Evolutionary conservation across 2,888 invertebrate genomes (phyloP).

Genomic region (Ophion obscuratus): DNA sequence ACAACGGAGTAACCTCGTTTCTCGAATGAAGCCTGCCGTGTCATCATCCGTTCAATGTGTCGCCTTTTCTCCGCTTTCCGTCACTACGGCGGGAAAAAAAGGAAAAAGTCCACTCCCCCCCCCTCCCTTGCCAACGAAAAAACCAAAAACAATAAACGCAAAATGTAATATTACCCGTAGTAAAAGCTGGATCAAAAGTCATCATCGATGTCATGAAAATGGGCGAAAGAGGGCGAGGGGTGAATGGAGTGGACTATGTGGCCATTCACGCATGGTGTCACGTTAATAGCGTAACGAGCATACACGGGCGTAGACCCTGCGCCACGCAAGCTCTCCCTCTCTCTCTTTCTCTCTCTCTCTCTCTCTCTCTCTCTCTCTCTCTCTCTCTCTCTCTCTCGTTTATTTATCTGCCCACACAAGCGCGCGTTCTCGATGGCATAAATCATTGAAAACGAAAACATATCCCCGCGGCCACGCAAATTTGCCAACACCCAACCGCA

Average conservation of each 20-base stretch:
- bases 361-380: conserved; percentile 25
- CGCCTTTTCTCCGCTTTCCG: background rate
- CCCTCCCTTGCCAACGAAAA: background rate
- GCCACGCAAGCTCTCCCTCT: conserved; percentile 49
- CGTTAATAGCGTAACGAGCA: conserved; percentile 63
- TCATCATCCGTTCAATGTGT: background rate
- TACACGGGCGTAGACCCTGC: conserved; percentile 26
- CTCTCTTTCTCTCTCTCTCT: conserved; percentile 35
- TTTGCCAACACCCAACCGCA: conserved; percentile 83
- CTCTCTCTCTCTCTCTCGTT: conserved; percentile 23
- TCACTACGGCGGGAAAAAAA: background rate
- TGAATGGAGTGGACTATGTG: conserved; percentile 14
- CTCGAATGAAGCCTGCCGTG: background rate
- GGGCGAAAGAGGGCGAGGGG: conserved; percentile 20
- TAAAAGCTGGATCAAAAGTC: conserved; percentile 52
- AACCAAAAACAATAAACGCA: background rate
- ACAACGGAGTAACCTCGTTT: background rate
- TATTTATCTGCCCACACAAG: conserved; percentile 58
- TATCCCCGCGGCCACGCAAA: conserved; percentile 83
- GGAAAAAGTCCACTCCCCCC: background rate
- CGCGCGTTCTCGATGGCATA: conserved; percentile 81
- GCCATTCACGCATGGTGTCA: conserved; percentile 56
- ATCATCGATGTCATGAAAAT: conserved; percentile 64
- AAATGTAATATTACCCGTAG: conserved; percentile 10
- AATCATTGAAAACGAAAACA: conserved; percentile 84